Percentiles rank a stretch among this genome's conserved stretches.
These are phyloP conservation scores for Habropoda laboriosa DNA, from an alignment of 1,140 invertebrate genomes.

Conservation along the genomic window DNA sequence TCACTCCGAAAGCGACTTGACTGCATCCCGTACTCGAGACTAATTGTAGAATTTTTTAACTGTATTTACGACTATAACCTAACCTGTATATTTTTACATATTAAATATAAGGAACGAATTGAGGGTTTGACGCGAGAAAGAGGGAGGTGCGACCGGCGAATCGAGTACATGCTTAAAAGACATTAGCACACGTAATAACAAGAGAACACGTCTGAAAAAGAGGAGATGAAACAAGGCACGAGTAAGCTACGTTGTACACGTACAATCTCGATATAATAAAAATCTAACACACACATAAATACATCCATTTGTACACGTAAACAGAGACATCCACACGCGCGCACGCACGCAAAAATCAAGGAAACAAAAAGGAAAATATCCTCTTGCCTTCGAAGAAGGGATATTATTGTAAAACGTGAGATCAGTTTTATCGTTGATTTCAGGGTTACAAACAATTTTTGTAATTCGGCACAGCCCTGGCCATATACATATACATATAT, in stretches of 20 bases:
- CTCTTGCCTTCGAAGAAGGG: slow-evolving; percentile 66
- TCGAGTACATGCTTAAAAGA: slow-evolving; percentile 53
- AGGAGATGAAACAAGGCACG: background rate
- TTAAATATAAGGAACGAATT: slow-evolving; percentile 70
- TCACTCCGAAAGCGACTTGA: slow-evolving; percentile 60
- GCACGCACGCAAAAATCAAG: slow-evolving; percentile 21
- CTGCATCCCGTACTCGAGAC: slow-evolving; percentile 67
- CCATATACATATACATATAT: no score
- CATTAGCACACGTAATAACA: slow-evolving; percentile 24
- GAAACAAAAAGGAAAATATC: no score
- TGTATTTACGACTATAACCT: slow-evolving; percentile 77
- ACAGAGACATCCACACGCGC: background rate
- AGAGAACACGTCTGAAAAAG: slow-evolving; percentile 13
- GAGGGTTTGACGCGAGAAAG: slow-evolving; percentile 48
- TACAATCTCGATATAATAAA: slow-evolving; percentile 30
- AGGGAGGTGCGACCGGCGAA: slow-evolving; percentile 57
- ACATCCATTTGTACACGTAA: slow-evolving; percentile 4
- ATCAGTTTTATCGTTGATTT: slow-evolving; percentile 79
- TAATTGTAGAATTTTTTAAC: slow-evolving; percentile 72
- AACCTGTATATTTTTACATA: slow-evolving; percentile 81
- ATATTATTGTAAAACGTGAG: slow-evolving; percentile 67
- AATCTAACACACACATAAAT: slow-evolving; percentile 17
- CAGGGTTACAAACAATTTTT: slow-evolving; percentile 80
- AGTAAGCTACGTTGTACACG: slow-evolving; percentile 13
- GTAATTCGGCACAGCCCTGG: slow-evolving; percentile 73